Evolutionary conservation across 2,888 invertebrate genomes (phyloP).

Genomic region (Flexamia atlantica): DNA sequence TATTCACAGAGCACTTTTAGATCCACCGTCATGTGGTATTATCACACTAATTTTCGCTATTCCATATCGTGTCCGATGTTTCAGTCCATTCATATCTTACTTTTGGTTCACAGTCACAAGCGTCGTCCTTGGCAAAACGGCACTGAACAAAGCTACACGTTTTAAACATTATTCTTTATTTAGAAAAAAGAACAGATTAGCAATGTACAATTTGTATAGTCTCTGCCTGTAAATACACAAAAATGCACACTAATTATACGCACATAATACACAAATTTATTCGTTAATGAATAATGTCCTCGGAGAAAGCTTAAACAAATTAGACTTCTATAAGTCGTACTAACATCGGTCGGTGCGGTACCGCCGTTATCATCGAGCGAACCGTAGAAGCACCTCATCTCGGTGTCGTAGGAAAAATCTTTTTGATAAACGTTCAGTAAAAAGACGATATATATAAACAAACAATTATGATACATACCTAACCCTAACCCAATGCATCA

Average conservation of each 20-base stretch:
- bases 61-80: background rate
- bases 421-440: slow-evolving; percentile 56
- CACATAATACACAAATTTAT: slow-evolving; percentile 61
- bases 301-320: slow-evolving; percentile 46
- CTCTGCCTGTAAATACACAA: slow-evolving; percentile 59
- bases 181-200: slow-evolving; percentile 56
- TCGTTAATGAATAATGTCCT: slow-evolving; percentile 39
- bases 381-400: slow-evolving; percentile 33
- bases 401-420: background rate
- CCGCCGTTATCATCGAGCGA: background rate
- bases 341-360: slow-evolving; percentile 15
- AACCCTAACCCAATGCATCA: slow-evolving; percentile 46
- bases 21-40: background rate
- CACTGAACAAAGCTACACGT: slow-evolving; percentile 38
- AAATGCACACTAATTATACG: slow-evolving; percentile 63
- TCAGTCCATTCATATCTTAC: slow-evolving; percentile 5
- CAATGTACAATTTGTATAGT: slow-evolving; percentile 55
- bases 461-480: slow-evolving; percentile 53
- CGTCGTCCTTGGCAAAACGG: slow-evolving; percentile 22
- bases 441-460: slow-evolving; percentile 56
- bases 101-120: slow-evolving; percentile 11
- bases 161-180: slow-evolving; percentile 56
- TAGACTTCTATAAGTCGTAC: slow-evolving; percentile 41
- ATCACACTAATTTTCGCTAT: slow-evolving; percentile 21
- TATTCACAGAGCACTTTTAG: slow-evolving; percentile 14